These are phyloP conservation scores for Ranitomeya imitator DNA, from an alignment of 2,113 vertebrate species.

Conservation along the genomic window DNA sequence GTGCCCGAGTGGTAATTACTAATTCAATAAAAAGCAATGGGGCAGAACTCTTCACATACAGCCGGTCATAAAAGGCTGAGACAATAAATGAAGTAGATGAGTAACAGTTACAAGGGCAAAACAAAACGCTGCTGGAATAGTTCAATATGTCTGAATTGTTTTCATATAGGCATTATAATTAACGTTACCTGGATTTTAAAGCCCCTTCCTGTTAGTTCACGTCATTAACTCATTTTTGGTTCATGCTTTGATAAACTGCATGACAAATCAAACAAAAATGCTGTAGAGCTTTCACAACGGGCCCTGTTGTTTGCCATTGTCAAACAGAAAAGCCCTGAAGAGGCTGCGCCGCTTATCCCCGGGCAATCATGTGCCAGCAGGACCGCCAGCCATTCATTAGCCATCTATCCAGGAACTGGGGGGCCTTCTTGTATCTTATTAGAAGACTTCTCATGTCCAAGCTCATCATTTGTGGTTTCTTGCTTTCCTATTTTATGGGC, in stretches of 20 bases:
- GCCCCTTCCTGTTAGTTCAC: neutral
- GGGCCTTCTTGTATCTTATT: neutral
- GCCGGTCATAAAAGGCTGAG: neutral
- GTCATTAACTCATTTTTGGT: neutral
- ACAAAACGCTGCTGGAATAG: neutral
- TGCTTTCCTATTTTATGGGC: neutral
- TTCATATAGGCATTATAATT: neutral
- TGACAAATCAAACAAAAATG: slow-evolving; percentile 47
- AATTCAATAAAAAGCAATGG: neutral
- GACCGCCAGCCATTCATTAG: neutral
- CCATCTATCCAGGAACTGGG: neutral
- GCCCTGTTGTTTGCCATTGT: slow-evolving; percentile 45
- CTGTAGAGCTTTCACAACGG: slow-evolving; percentile 47
- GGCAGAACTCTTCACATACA: neutral
- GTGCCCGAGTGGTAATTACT: neutral
- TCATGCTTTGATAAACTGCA: slow-evolving; percentile 32
- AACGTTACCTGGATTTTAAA: neutral
- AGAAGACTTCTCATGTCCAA: neutral
- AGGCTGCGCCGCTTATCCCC: slow-evolving; percentile 16
- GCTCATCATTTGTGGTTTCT: neutral
- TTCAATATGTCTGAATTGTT: neutral
- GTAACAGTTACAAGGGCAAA: neutral
- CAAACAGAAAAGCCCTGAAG: slow-evolving; percentile 50
- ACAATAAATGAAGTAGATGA: neutral
- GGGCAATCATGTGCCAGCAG: slow-evolving; percentile 29